Evolutionary conservation across 2,888 invertebrate species (phyloP).

Genomic region (Crioceris asparagi): DNA sequence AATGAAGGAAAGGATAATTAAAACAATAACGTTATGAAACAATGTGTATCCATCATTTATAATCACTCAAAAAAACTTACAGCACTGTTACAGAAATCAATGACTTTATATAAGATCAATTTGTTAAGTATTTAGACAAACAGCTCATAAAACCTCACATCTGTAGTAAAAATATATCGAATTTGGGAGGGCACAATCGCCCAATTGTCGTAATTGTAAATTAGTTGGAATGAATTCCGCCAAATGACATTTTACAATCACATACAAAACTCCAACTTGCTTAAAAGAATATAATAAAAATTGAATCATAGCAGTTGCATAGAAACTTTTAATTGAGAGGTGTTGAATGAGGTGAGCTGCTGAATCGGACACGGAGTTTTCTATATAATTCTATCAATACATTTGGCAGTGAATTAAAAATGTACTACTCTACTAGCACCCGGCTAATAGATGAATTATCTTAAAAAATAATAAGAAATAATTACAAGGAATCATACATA

Average conservation of each 20-base stretch:
- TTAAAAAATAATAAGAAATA: slow-evolving; percentile 23
- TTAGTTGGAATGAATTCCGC: slow-evolving; percentile 32
- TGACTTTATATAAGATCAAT: slow-evolving; percentile 31
- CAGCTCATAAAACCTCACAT: slow-evolving; percentile 26
- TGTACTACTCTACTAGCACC: slow-evolving; percentile 24
- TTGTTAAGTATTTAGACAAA: slow-evolving; percentile 29
- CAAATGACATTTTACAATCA: slow-evolving; percentile 26
- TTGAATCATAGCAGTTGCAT: too few species aligned
- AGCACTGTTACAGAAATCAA: slow-evolving; percentile 34
- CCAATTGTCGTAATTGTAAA: slow-evolving; percentile 16
- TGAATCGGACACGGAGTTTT: slow-evolving; percentile 16
- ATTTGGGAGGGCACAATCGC: slow-evolving; percentile 21
- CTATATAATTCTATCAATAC: slow-evolving; percentile 17
- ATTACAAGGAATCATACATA: slow-evolving; percentile 27
- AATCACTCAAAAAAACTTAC: slow-evolving; percentile 38
- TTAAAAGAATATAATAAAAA: too few species aligned
- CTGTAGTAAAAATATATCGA: slow-evolving; percentile 35
- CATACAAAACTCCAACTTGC: slow-evolving; percentile 23
- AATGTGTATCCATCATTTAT: slow-evolving; percentile 39
- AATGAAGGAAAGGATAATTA: slow-evolving; percentile 17
- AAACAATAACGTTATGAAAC: slow-evolving; percentile 36
- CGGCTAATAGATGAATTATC: slow-evolving; percentile 21
- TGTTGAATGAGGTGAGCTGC: too few species aligned
- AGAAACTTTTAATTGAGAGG: too few species aligned
- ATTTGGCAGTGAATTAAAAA: slow-evolving; percentile 27